Percentiles rank a stretch among this genome's conserved stretches.
phyloP scores from a whole-genome alignment of 1,140 invertebrate genomes.

The Brachionus rubens region DNA sequence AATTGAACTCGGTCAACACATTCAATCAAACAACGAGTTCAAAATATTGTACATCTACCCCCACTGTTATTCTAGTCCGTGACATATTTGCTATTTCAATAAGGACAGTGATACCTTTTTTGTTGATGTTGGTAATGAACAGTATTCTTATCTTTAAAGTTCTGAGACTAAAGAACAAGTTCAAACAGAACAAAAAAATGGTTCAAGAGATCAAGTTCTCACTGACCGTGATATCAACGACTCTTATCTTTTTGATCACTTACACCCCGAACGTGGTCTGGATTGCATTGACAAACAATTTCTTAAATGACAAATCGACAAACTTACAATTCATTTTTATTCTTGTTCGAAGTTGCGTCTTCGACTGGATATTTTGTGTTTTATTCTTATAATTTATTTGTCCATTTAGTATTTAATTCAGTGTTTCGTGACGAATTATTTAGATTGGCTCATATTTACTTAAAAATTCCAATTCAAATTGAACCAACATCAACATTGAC shows the following conservation, averaged over 20 bases:
- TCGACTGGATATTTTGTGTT: constrained; percentile 4
- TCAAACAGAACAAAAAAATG: not conserved
- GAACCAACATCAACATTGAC: too few relatives aligned
- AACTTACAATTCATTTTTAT: constrained; percentile 19
- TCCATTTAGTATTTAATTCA: not conserved
- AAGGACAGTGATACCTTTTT: not conserved
- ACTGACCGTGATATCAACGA: not conserved
- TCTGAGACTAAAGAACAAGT: not conserved
- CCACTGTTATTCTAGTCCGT: not conserved
- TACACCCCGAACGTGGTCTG: not conserved
- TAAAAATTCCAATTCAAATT: too few relatives aligned
- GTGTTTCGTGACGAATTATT: not conserved
- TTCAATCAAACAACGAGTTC: not conserved
- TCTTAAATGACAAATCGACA: not conserved
- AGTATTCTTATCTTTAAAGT: not conserved
- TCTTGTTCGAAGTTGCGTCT: not conserved
- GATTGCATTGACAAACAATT: constrained; percentile 10
- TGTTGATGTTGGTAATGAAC: not conserved
- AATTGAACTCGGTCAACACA: not conserved
- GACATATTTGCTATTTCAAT: constrained; percentile 1
- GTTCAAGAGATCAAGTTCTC: not conserved
- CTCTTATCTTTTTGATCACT: not conserved
- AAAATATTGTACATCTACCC: constrained; percentile 4
- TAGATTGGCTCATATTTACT: not conserved
- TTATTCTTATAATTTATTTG: not conserved